Conservation (phyloP, 2,888 invertebrate genomes). For the Oxystoma pomonae region DNA sequence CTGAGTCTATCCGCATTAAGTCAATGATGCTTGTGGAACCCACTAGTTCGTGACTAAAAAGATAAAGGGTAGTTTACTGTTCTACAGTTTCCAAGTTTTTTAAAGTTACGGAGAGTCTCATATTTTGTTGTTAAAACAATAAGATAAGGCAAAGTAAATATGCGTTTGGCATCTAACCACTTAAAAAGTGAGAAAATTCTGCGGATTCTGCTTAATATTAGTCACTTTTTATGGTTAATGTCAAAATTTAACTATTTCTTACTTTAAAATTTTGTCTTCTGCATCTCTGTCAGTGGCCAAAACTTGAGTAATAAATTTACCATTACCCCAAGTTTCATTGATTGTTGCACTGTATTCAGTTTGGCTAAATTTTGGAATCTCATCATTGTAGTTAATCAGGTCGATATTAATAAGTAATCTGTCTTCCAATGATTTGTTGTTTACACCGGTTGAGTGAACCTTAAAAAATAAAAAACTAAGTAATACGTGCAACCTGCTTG, state of each 20-base stretch:
- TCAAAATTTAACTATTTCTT: too few relatives aligned
- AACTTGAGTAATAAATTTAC: constrained; percentile 51
- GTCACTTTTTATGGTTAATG: too few relatives aligned
- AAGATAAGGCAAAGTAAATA: too few relatives aligned
- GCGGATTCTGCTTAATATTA: too few relatives aligned
- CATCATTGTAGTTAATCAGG: constrained; percentile 64
- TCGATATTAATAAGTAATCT: constrained; percentile 23
- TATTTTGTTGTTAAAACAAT: neutral
- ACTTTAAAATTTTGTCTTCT: constrained; percentile 54
- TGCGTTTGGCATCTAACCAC: too few relatives aligned
- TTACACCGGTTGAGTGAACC: constrained; percentile 42
- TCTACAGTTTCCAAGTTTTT: too few relatives aligned
- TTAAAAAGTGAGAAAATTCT: too few relatives aligned
- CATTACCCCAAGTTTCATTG: constrained; percentile 55
- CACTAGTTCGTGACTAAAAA: constrained; percentile 53
- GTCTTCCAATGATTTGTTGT: constrained; percentile 32
- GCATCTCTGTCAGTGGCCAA: constrained; percentile 60
- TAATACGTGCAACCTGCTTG: too few relatives aligned
- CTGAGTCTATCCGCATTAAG: constrained; percentile 49
- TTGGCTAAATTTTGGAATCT: constrained; percentile 58
- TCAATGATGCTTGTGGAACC: constrained; percentile 45
- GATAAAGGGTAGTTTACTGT: too few relatives aligned
- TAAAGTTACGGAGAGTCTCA: neutral
- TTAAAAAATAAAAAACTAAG: constrained; percentile 30
- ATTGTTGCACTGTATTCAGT: constrained; percentile 46